Evolutionary conservation across 2,888 invertebrate genomes (phyloP).

Genomic region (Coelinius sp.): DNA sequence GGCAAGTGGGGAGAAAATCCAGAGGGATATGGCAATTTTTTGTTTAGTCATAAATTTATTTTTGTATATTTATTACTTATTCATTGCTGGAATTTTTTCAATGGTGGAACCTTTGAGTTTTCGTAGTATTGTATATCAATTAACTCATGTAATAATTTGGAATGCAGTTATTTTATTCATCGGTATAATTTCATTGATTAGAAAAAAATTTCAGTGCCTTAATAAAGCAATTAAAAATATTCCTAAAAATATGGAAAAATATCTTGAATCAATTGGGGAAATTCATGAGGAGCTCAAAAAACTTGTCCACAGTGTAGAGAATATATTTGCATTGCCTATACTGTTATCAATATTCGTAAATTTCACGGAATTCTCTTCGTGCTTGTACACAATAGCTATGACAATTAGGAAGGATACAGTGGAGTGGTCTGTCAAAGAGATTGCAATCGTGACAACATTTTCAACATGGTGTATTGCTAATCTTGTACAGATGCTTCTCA

Average conservation of each 20-base stretch:
- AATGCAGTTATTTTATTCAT: conserved; percentile 5
- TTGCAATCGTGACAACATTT: not conserved
- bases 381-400: not conserved
- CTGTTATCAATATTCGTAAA: not conserved
- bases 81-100: not conserved
- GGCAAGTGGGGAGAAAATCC: not conserved
- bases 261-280: not conserved
- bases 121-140: not conserved
- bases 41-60: not conserved
- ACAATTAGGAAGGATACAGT: not conserved
- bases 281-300: not conserved
- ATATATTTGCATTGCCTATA: not conserved
- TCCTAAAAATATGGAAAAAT: not conserved
- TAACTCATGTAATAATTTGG: not conserved
- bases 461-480: not conserved
- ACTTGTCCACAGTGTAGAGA: not conserved
- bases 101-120: not conserved
- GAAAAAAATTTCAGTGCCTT: conserved; percentile 15
- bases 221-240: conserved; percentile 27
- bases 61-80: not conserved
- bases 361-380: not conserved
- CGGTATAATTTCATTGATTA: conserved; percentile 3
- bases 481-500: conserved; percentile 18
- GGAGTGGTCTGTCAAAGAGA: not conserved
- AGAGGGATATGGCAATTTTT: not conserved